Base-by-base conservation (phyloP, 1,140 invertebrate species). In the Aleiodes sp. region DNA sequence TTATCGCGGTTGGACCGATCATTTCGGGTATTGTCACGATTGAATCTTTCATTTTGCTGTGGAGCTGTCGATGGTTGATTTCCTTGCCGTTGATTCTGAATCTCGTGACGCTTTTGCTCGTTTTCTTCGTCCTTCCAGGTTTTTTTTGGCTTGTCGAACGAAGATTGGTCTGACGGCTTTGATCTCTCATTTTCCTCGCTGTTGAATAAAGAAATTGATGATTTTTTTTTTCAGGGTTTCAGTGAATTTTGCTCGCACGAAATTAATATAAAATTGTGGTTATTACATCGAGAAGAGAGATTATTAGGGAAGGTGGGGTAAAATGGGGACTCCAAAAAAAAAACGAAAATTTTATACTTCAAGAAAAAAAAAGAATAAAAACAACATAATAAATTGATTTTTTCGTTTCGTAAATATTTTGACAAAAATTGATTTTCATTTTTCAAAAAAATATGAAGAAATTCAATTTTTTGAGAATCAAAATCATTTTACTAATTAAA, bases 71-170 rank as follows among this genome's bases (percentile, higher is more conserved):
- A 65, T 21, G 29, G 43, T 19, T 35, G 52, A 1, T 39, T 60
- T 8, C 61, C 60, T 68, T 73, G 21, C 3, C 56, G 78, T 35
- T 79, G 78, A 31, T 69, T 71, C 52, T 68, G 76, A 65, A 74
- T 77, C 19, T 82, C 79, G 1, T 70, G 35, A 52, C 70, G 26
- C 64, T 75, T 78, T 28, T 76, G 77, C 68, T 80, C 81, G 59
- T 78, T 83, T 24, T 77, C 76, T 4, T 78, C 77, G 14, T 80
- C 74, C 56, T 77, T 39, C 37, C 59, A 68, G 21, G 14, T 56
- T 10, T 57, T 61, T 24, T 61, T 43, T 2, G 16, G 21, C 3
- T 29, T 46, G 9, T 64, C 62, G 24, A 28, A 31, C 9, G 62
- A 28, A 19, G 62, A 31, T 24, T 33, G 26, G 0, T 68, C 66